These are phyloP conservation scores for Meleagris gallopavo DNA, from an alignment of 2,113 vertebrate genomes.

Conservation along the genomic window DNA sequence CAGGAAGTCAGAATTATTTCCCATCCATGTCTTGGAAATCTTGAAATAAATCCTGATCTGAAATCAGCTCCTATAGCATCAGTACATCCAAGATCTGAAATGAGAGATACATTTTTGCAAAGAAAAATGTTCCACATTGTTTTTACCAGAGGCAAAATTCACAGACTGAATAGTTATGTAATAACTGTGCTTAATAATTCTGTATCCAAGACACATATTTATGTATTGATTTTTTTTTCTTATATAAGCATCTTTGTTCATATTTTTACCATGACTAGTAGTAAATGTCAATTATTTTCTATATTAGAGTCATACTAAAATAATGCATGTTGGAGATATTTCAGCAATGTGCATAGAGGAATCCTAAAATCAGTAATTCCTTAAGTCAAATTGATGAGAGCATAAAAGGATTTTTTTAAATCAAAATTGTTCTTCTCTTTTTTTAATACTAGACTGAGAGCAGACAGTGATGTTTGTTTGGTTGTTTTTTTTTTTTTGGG, in stretches of 20 bases:
- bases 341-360: background rate
- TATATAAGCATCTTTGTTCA: background rate
- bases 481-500: too few species aligned
- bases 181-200: background rate
- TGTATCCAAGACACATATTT: background rate
- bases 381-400: background rate
- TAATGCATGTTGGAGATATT: background rate
- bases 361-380: background rate
- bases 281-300: background rate
- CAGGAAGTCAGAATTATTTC: slow-evolving; percentile 5
- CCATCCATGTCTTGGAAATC: slow-evolving; percentile 5
- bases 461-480: background rate
- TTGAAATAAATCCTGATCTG: background rate
- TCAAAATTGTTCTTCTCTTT: background rate
- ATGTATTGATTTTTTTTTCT: background rate
- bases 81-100: background rate
- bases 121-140: background rate
- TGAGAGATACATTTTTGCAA: background rate
- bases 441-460: background rate
- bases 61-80: background rate
- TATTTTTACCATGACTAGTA: background rate
- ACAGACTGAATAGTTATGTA: background rate
- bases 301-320: background rate
- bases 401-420: background rate
- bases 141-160: background rate